A percentile compares a stretch with the other conserved stretches of the same genome.
Conservation (phyloP, 1,140 invertebrate genomes). For the Lepidotrigona ventralis region DNA sequence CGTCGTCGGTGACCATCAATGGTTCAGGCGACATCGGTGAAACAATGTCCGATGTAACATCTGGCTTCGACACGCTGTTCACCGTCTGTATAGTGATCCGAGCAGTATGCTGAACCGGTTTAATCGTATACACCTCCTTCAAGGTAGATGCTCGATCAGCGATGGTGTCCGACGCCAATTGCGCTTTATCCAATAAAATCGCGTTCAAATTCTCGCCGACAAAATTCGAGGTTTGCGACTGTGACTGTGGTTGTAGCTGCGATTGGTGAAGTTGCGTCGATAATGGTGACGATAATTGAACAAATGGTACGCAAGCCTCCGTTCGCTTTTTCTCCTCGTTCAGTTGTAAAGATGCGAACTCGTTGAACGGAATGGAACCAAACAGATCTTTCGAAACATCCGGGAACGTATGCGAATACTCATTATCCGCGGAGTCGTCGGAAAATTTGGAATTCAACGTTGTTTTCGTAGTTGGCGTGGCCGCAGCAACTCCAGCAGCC, state of each 20-base stretch:
- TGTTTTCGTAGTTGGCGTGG: constrained; percentile 23
- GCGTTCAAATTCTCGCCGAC: constrained; percentile 62
- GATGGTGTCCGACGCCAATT: constrained; percentile 41
- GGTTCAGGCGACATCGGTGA: constrained; percentile 74
- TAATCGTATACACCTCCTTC: constrained; percentile 45
- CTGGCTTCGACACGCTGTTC: constrained; percentile 66
- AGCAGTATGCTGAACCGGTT: constrained; percentile 59
- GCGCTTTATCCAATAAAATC: constrained; percentile 62
- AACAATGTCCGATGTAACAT: constrained; percentile 57
- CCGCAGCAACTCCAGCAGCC: too few species aligned
- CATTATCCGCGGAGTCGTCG: constrained; percentile 47
- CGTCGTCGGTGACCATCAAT: constrained; percentile 59
- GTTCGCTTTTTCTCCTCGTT: constrained; percentile 71
- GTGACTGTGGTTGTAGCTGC: constrained; percentile 5
- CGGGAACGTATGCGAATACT: neutral
- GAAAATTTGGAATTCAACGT: constrained; percentile 54
- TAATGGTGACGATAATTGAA: constrained; percentile 63
- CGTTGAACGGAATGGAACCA: constrained; percentile 83
- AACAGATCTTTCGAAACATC: constrained; percentile 81
- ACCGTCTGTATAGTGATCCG: constrained; percentile 65
- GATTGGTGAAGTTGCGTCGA: constrained; percentile 70
- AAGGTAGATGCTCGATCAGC: neutral
- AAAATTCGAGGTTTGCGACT: constrained; percentile 42
- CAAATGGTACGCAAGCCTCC: constrained; percentile 69
- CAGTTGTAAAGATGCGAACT: constrained; percentile 73